Evolutionary conservation across 2,888 invertebrate genomes (phyloP), one percentile per base, ranked within the genome.

Genomic region (Andrena marginata): DNA sequence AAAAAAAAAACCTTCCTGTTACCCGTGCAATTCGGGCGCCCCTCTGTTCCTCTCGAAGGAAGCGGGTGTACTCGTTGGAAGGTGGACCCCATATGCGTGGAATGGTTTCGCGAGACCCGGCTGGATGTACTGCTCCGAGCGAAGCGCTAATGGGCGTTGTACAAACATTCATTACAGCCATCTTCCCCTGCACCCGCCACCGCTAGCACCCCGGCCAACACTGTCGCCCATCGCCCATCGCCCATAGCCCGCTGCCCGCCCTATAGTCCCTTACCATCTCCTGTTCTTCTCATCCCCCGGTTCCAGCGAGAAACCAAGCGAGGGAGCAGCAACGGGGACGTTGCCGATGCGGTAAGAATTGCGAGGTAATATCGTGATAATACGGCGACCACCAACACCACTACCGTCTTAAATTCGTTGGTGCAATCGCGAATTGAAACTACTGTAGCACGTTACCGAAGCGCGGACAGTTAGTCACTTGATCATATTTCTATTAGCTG

Each of bases 141-240:
- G 82, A 74, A 69, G 91, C 92, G 93, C 91, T 93, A 93, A 93
- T 93, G 93, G 93, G 91, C 91, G 90, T 90, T 92, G 91, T 92
- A 91, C 93, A 93, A 93, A 93, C 93, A 93, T 93, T 93, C 93
- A 93, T 93, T 93, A 93, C 93, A 88, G 85, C 89, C 89, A 10
- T 85, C 85, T 82, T 83, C 87, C 72, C 68, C 82, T 33, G 31
- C 23, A 26, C 72, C 72, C 65, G 78, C 70, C 56, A 3, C 10
- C 26, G 23, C 56, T 26, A 26, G 13, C 23, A 56, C 2, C 51
- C n/a, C 20, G 42, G 16, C 42, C 42, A 16, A 42, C 42, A 42
- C 42, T 42, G 42, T 42, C 42, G 42, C 42, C 42, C 42, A 42
- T 42, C 42, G 42, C 42, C 42, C 4, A 42, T 42, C 42, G 42